Percentiles rank a stretch among this genome's conserved stretches.
phyloP scores from a whole-genome alignment of 2,888 invertebrate species.

The Epinotia demarniana region DNA sequence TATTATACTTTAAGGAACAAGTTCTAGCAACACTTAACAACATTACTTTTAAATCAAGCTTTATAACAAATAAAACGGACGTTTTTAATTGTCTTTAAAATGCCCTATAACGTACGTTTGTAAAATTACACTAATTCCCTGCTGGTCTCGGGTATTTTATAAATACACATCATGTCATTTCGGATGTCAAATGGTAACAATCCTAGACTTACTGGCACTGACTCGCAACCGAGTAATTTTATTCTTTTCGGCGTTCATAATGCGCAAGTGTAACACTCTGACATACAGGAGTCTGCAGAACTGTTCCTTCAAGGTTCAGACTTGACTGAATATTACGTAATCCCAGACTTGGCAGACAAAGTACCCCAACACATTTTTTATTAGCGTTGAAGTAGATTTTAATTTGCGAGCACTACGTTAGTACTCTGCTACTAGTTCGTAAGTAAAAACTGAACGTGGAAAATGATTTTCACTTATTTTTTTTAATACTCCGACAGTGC shows the following conservation, averaged over 20 bases:
- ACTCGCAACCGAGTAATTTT: neutral
- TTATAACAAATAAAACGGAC: too few relatives aligned
- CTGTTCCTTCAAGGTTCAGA: conserved; percentile 58
- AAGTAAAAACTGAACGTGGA: too few relatives aligned
- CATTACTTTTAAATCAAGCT: too few relatives aligned
- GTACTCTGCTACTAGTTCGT: too few relatives aligned
- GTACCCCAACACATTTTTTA: conserved; percentile 64
- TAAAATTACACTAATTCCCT: too few relatives aligned
- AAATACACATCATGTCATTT: neutral
- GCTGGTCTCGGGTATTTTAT: too few relatives aligned
- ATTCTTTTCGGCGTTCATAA: neutral
- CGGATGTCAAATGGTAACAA: neutral
- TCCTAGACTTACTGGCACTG: neutral
- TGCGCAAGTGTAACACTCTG: conserved; percentile 47
- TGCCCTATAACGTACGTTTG: too few relatives aligned
- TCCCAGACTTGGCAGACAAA: conserved; percentile 59
- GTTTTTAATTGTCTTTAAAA: too few relatives aligned
- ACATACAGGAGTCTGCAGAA: conserved; percentile 52
- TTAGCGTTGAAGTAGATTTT: conserved; percentile 60
- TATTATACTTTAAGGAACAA: too few relatives aligned
- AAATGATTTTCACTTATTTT: too few relatives aligned
- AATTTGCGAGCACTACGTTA: conserved; percentile 47
- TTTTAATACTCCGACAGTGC: too few relatives aligned
- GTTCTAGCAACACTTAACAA: too few relatives aligned
- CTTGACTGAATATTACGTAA: conserved; percentile 62